Percentiles rank a stretch among this genome's conserved stretches.
Evolutionary conservation across 2,888 invertebrate genomes (phyloP).

Genomic region (Leucania comma): DNA sequence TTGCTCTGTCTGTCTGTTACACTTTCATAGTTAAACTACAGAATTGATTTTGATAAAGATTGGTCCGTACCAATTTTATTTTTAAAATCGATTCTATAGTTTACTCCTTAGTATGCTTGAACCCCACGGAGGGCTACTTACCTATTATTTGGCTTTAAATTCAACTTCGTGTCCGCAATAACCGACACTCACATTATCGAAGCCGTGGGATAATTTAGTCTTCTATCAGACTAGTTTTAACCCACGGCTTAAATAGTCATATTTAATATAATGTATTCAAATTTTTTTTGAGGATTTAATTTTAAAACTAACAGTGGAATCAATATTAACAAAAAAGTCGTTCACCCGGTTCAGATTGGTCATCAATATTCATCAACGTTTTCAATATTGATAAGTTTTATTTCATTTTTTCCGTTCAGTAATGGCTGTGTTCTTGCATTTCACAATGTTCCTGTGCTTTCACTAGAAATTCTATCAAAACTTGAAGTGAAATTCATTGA

Average conservation of each 20-base stretch:
- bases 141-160: no score
- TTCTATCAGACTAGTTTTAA: no score
- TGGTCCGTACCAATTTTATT: no score
- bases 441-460: slow-evolving; percentile 15
- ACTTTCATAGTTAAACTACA: no score
- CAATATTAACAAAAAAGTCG: slow-evolving; percentile 35
- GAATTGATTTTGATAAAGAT: no score
- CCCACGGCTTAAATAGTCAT: slow-evolving; percentile 7
- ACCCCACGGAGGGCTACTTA: no score
- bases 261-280: slow-evolving; percentile 20
- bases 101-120: no score
- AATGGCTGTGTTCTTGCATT: slow-evolving; percentile 29
- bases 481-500: slow-evolving; percentile 5
- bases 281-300: slow-evolving; percentile 28
- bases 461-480: slow-evolving; percentile 14
- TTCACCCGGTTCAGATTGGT: slow-evolving; percentile 43
- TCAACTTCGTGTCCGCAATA: no score
- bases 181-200: no score
- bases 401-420: slow-evolving; percentile 41
- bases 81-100: no score
- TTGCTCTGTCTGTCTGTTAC: no score
- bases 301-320: slow-evolving; percentile 45
- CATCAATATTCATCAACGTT: slow-evolving; percentile 57
- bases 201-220: no score
- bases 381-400: slow-evolving; percentile 57